Conservation (phyloP, 2,113 vertebrate species). For the Gymnobelideus leadbeateri region DNA sequence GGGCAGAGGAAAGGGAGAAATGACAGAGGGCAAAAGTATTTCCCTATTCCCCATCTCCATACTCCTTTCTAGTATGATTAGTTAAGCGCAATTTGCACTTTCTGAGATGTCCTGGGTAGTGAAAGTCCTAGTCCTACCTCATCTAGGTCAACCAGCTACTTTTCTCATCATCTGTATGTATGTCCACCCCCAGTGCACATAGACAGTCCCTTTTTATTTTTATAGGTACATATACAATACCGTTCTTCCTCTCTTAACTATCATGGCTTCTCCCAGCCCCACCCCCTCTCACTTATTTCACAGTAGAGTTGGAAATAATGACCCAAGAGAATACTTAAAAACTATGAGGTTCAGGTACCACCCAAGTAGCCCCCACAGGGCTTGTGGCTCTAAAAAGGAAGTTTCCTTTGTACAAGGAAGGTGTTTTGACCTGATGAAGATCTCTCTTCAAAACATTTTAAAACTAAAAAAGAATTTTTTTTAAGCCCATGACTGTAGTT, state of each 20-base stretch:
- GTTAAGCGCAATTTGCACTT: not conserved
- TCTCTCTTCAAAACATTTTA: not conserved
- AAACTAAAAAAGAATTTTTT: not conserved
- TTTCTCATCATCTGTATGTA: not conserved
- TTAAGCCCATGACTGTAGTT: not conserved
- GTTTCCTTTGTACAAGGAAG: not conserved
- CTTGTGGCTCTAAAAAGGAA: not conserved
- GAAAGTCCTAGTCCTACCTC: not conserved
- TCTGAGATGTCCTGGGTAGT: rapidly evolving
- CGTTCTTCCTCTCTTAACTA: conserved; percentile 4
- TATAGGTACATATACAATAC: not conserved
- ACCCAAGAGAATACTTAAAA: conserved; percentile 63
- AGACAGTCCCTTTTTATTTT: not conserved
- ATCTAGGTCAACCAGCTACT: not conserved
- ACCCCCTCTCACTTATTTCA: conserved; percentile 40
- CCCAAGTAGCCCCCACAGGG: not conserved
- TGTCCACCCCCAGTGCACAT: not conserved
- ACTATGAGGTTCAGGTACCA: conserved; percentile 20
- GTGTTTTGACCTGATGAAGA: not conserved
- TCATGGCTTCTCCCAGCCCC: not conserved
- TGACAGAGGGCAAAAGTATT: not conserved
- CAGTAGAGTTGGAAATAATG: conserved; percentile 48
- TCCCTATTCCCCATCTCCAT: not conserved
- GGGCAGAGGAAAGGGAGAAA: not conserved
- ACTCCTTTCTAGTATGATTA: not conserved